Evolutionary conservation across 2,113 vertebrate species (phyloP), one percentile per base, ranked within the genome.

Genomic region (Phalacrocorax brasilianus): DNA sequence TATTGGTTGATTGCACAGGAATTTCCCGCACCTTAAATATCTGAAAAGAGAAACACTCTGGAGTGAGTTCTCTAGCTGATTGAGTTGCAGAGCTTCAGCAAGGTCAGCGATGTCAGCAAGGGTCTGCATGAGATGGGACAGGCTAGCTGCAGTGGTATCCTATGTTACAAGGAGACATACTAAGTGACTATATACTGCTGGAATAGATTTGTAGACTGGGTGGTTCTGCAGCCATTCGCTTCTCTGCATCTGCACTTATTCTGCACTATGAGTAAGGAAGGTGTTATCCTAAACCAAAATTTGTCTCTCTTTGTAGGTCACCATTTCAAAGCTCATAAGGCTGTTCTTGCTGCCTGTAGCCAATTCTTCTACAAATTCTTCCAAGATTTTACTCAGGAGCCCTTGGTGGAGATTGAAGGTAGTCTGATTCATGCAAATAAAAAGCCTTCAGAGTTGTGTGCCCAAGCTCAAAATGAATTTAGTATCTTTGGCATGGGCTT

Each of bases 311-410:
- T 89, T 91, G 23, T 89, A 99, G 99, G 99, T 93, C 99, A 99
- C 89, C 99, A 99, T 97, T 99, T 99, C 97, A 99, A 99, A 98
- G 99, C 99, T 67, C 99, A 99, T 97, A 99, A 99, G 97, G 99
- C 99, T 74, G 99, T 99, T 93, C 97, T 99, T 97, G 99, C 99
- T 93, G 99, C 99, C 74, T 99, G 99, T 97, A 99, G 99, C 97
- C 99, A 99, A 96, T 99, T 99, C 97, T 99, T 99, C 97, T 98
- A 99, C 97, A 99, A 99, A 95, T 99, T 99, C 98, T 99, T 99
- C 96, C 99, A 99, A 83, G 99, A 99, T 95, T 99, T 99, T 95
- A 99, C 99, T 91, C 98, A 99, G 96, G 99, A 99, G 93, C 99
- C 99, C 38, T 98, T 99, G 91, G 99, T 99, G 94, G 99, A 99